Evolutionary conservation across 1,140 invertebrate genomes (phyloP), one percentile per base, ranked within the genome.

Genomic region (Conopomorpha cramerella): DNA sequence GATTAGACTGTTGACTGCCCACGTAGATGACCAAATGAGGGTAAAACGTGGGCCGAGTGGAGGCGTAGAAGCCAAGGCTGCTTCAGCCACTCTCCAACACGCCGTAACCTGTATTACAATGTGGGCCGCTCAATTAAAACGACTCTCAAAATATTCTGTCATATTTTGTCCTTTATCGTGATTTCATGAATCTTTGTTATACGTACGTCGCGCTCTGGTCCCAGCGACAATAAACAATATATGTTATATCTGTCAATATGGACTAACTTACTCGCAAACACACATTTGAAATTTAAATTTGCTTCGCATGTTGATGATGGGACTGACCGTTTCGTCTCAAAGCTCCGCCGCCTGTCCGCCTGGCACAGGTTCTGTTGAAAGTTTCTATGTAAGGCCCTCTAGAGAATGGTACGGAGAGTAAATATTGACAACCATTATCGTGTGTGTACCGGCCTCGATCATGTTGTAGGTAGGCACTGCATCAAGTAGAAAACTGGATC

Each of bases 21-120:
- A 76, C 70, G 46, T 41, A 41, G 51, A 55, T 72, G 65, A 72
- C 71, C 71, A 76, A 76, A 72, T 72, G 66, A 67, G 67, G 67
- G 67, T 72, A 60, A 51, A 37, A 37, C 62, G 70, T 74, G 65
- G 67, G 71, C 39, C 62, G 71, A 49, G 45, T 54, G 70, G 65
- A 76, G 70, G 70, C 64, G 65, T 65, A 56, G 59, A 38, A 65
- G 49, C 59, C 67, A 72, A 72, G 71, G 67, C 52, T 71, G 61
- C 59, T 56, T 57, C 59, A 64, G 60, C 64, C 64, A 51, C 48
- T 64, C 50, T 63, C 49, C 41, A 53, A 59, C 61, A 53, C 38
- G 55, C 53, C 41, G 39, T 55, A 55, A 63, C 53, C 52, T 46
- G 44, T 31, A n/a, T n/a, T n/a, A n/a, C n/a, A n/a, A n/a, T 49